phyloP scores from a whole-genome alignment of 2,797 vertebrate species.

The Euphonia xanthogaster region DNA sequence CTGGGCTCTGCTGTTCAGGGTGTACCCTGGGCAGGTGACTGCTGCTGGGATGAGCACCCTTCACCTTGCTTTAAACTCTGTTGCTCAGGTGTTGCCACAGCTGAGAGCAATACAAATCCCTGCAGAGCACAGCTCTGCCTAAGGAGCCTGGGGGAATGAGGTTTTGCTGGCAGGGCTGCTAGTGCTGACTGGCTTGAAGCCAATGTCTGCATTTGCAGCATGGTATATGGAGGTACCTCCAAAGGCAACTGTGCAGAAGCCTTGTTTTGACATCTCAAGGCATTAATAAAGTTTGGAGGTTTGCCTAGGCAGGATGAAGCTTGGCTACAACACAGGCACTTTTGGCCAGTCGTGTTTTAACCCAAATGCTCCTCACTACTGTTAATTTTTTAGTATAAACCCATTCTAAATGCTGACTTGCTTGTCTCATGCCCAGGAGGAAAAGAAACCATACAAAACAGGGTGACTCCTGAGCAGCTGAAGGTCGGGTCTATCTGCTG shows the following conservation, averaged over 20 bases:
- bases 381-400: neutral
- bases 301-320: slow-evolving; percentile 17
- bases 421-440: neutral
- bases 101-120: neutral
- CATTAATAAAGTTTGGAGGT: slow-evolving; percentile 3
- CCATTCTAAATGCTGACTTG: neutral
- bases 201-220: neutral
- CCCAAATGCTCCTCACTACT: neutral
- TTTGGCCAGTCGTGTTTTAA: neutral
- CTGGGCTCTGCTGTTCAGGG: neutral
- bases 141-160: neutral
- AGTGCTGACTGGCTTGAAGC: neutral
- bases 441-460: rapidly evolving
- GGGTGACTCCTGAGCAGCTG: neutral
- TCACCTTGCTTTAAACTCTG: neutral
- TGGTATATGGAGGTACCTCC: neutral
- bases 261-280: slow-evolving; percentile 50
- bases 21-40: neutral
- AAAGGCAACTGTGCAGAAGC: neutral
- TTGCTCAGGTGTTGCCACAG: neutral
- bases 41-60: neutral
- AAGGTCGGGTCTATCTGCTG: neutral
- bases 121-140: neutral
- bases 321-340: neutral
- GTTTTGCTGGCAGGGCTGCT: neutral